Evolutionary conservation across 1,140 invertebrate genomes (phyloP), one percentile per base, ranked within the genome.

Genomic region (Lasioglossum baleicum): DNA sequence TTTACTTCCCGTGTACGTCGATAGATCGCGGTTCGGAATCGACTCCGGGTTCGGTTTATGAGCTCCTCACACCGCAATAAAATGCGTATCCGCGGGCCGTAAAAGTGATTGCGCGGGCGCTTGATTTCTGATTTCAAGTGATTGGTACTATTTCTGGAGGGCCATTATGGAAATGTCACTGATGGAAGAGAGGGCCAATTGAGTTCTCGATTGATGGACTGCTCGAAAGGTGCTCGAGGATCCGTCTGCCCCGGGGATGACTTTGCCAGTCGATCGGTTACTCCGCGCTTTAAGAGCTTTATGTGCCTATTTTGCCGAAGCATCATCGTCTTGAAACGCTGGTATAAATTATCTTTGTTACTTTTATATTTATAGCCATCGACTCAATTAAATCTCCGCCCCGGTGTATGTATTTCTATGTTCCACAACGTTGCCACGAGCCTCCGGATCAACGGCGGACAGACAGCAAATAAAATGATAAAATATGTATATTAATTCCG

Each of bases 151-250:
- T 58, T 58, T 58, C 56, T 58, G 20, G 56, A 58, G 56, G 56
- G 56, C 56, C 56, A 58, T 58, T 58, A 58, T 58, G 56, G 56
- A 58, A 58, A 58, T 58, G 56, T 58, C 56, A 58, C 56, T 8
- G 56, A 58, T 58, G 56, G 56, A 20, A 17, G 17, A n/a, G 51
- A 17, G 56, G 56, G 56, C 56, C 56, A n/a, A 58, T 58, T 58
- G 20, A 58, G 56, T 20, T 58, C n/a, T 58, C 56, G 56, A 58
- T 58, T 58, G 56, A 58, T 58, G 56, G 56, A 58, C 56, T n/a
- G 56, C n/a, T 58, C 56, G 56, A 58, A 58, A 58, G 56, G 56
- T 58, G 56, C 56, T 58, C 56, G 56, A 58, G 56, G 56, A 58
- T 58, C 20, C 7, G n/a, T 20, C 8, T 20, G 51, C 17, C 42